Evolutionary conservation across 2,113 vertebrate species (phyloP), one percentile per base, ranked within the genome.

Genomic region (Tragulus kanchil): DNA sequence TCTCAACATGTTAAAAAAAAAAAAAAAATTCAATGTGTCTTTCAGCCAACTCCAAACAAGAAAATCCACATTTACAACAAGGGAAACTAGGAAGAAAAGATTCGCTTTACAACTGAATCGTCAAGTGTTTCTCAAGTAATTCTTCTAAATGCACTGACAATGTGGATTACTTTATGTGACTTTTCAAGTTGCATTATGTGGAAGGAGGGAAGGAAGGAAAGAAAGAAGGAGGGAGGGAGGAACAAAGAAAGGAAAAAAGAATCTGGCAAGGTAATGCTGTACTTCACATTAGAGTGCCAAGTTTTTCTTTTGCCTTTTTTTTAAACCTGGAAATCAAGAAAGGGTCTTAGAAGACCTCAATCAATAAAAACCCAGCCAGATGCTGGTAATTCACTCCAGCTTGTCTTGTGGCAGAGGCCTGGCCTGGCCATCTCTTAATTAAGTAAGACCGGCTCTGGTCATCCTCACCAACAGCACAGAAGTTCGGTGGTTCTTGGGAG

Each of bases 391-490:
- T 71, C 83, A 14, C 65, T 25, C 0, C 0, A 3, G 31, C 45
- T 3, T 9, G 28, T 16, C 25, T 21, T 61, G 50, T 16, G 12
- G 50, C 77, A 25, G 73, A 82, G 69, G 31, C 73, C 67, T 8
- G 17, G 77, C 26, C 48, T 1, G 31, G 50, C 54, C n/a, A 17
- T 4, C 31, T 48, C 83, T 88, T 58, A 7, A n/a, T 16, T 31
- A 8, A 26, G 77, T 1, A 48, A 71, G 59, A 23, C n/a, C 15
- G 5, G 9, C 64, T 13, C 14, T 1, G n/a, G 48, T 14, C 14
- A 8, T 3, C 75, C 26, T 42, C 15, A 8, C 6, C 1, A 13
- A 19, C 6, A 19, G 25, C 71, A 8, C 2, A 2, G 4, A 4
- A 45, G 6, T 7, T n/a, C 31, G 14, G 48, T 0, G 8, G 17